Base-by-base conservation (phyloP, 2,113 vertebrate species). In the Neofelis nebulosa region DNA sequence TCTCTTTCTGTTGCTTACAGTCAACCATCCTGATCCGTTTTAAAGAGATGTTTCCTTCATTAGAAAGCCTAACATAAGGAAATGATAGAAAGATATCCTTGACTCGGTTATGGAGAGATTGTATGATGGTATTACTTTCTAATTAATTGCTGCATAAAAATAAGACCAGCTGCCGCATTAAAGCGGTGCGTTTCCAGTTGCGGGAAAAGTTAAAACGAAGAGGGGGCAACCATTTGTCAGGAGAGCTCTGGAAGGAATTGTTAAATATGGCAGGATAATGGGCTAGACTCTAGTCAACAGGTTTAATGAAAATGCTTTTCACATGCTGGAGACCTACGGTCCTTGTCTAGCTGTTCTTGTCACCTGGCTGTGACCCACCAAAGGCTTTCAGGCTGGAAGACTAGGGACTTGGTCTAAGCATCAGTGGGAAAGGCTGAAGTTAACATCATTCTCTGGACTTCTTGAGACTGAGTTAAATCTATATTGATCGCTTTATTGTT, bases 231-330 rank as follows among this genome's bases (percentile, higher is more conserved):
- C 19, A 52, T 76, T 93, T 95, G 13, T 84, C 55, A 80, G 65
- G 68, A 38, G 50, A 5, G 25, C 6, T 81, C 36, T 93, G 19
- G 68, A 95, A 82, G 27, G 50, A 12, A 89, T 94, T 90, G 12
- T 66, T 89, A 36, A 33, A 29, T 36, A 71, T 71, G 18, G 21
- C 63, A 74, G 57, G 18, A 93, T 19, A 88, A 41, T 69, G 66
- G 52, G 50, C 52, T 50, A 92, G 33, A 96, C 66, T 33, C 45
- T 69, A 61, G 6, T 55, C 23, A 82, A 36, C 21, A 38, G 45
- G 16, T 85, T 85, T 68, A 93, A 88, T 45, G 29, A 65, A 94
- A 91, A 97, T 83, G 31, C 16, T 79, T 94, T 95, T 55, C 27
- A 79, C 55, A 50, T 38, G 11, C 61, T 65, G 3, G 78, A 93